These are phyloP conservation scores for Drosophila grimshawi DNA, from an alignment of 1,140 invertebrate species.

Conservation along the genomic window DNA sequence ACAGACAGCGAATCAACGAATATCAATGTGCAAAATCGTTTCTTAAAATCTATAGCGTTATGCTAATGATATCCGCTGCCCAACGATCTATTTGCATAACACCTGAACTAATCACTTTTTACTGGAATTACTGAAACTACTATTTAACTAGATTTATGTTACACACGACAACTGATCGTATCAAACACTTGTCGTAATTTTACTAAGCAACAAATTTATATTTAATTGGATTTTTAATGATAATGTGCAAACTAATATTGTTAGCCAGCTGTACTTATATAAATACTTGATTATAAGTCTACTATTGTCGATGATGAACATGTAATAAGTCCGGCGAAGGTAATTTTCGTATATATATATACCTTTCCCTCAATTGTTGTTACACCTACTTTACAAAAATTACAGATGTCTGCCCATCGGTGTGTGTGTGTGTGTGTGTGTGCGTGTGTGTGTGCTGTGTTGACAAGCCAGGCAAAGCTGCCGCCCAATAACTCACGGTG, in stretches of 20 bases:
- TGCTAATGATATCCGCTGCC: slow-evolving; percentile 58
- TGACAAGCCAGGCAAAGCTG: slow-evolving; percentile 53
- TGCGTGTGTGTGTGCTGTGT: slow-evolving; percentile 41
- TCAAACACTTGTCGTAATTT: not conserved
- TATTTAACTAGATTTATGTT: not conserved
- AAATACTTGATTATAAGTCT: not conserved
- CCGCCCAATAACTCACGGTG: not conserved
- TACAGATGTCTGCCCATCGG: not conserved
- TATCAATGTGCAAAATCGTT: slow-evolving; percentile 53
- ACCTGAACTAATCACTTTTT: slow-evolving; percentile 21
- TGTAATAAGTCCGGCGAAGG: not conserved
- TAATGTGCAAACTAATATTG: not conserved
- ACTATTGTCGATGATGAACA: not conserved
- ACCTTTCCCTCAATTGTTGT: not conserved
- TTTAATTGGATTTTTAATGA: not conserved
- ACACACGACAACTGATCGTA: not conserved
- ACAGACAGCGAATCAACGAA: slow-evolving; percentile 7
- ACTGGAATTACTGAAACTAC: not conserved
- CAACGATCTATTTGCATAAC: slow-evolving; percentile 18
- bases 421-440: slow-evolving; percentile 24
- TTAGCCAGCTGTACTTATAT: not conserved
- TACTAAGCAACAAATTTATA: not conserved
- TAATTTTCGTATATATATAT: not conserved
- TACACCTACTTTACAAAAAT: not conserved
- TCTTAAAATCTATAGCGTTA: slow-evolving; percentile 49